Base-by-base conservation (phyloP, 1,140 invertebrate genomes). In the Psilanteris sp. region DNA sequence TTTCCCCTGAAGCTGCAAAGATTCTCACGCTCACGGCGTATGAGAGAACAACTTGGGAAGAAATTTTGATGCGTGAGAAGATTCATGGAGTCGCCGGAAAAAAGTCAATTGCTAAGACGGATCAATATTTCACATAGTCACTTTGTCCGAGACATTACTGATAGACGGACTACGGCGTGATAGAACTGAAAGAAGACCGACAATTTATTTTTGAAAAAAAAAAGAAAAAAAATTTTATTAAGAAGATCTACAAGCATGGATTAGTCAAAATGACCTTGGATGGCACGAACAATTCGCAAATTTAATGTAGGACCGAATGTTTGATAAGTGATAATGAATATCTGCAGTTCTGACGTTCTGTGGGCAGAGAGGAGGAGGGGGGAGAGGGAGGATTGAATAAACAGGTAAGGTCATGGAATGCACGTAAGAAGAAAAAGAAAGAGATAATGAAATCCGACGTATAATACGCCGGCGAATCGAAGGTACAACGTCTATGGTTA, bases 1-100 rank as follows among this genome's bases (percentile, higher is more conserved):
- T 85, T 85, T 86, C 83, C 85, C 83, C 83, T 77, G 83, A 82
- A 86, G 83, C 82, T 81, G 80, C 70, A 54, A 79, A 81, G 74
- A 85, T 86, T 86, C 85, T 82, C 83, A 85, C 85, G 83, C 73
- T 71, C 66, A 62, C 43, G 50, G 43, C 13, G 29, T 32, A 39
- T 37, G 31, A 32, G 31, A 32, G 41, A 74, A 36, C 61, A 39
- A 68, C 72, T 75, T 64, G 57, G 50, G 59, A 76, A 44, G 52
- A 68, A 76, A 76, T 68, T 68, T 48, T 52, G 59, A 66, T 50
- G 55, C 72, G 64, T 75, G 73, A 70, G 73, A 76, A 76, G 57
- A 70, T 70, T 32, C 18, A 37, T 22, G 26, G 29, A 55, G 64
- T 43, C 24, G 5, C 8, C 55, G 8, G 36, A 50, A 67, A 66